Evolutionary conservation across 64 coral and sea anemone genomes (phyloP).

Genomic region (Orbicella faveolata): DNA sequence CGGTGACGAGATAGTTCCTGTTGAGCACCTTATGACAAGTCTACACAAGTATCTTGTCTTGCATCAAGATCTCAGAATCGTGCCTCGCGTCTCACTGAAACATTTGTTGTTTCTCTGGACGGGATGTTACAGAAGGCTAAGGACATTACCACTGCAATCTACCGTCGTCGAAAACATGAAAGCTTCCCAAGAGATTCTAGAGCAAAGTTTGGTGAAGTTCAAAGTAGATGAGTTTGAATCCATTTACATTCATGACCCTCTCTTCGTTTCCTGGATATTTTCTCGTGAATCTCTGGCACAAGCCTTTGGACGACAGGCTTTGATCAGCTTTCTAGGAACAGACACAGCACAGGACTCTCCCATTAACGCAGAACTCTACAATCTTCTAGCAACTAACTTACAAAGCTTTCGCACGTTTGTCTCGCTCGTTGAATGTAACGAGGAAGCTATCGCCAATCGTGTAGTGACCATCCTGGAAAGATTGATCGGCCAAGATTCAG

Average conservation of each 20-base stretch:
- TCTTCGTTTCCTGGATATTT: slow-evolving; percentile 80
- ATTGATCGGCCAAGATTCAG: slow-evolving; percentile 16
- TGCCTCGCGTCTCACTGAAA: slow-evolving; percentile 37
- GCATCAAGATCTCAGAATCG: slow-evolving; percentile 26
- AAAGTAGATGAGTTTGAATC: slow-evolving; percentile 39
- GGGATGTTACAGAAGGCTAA: slow-evolving; percentile 11
- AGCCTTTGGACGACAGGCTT: slow-evolving; percentile 43
- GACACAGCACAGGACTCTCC: background rate
- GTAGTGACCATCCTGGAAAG: slow-evolving; percentile 36
- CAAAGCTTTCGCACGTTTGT: slow-evolving; percentile 37
- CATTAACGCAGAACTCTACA: background rate
- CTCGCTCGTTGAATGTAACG: slow-evolving; percentile 26
- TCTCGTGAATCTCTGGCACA: slow-evolving; percentile 23
- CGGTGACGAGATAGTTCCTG: slow-evolving; percentile 49
- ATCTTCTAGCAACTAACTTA: slow-evolving; percentile 16
- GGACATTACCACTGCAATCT: background rate
- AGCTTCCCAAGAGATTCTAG: slow-evolving; percentile 42
- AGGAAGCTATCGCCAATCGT: slow-evolving; percentile 14
- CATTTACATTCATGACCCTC: slow-evolving; percentile 7
- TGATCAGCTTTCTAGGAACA: slow-evolving; percentile 33
- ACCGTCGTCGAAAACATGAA: background rate
- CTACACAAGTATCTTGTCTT: slow-evolving; percentile 58
- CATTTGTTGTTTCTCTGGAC: slow-evolving; percentile 65
- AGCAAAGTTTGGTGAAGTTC: slow-evolving; percentile 29
- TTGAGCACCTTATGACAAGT: slow-evolving; percentile 19